A percentile compares a stretch with the other conserved stretches of the same genome.
phyloP scores from a whole-genome alignment of 2,888 invertebrate genomes.

The Microplitis deprimator region DNA sequence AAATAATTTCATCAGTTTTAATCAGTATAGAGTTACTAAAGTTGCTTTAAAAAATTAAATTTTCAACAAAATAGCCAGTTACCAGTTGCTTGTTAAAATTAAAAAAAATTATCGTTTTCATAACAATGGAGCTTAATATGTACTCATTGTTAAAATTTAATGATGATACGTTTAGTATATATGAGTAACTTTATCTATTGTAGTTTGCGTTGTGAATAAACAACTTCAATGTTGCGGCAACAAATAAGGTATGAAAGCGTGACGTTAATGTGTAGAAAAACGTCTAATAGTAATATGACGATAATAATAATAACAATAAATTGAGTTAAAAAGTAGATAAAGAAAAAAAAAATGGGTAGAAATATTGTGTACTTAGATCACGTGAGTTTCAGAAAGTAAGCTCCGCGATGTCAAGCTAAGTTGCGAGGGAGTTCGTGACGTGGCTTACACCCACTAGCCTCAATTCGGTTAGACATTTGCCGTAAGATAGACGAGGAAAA shows the following conservation, averaged over 20 bases:
- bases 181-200: neutral
- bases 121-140: neutral
- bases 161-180: neutral
- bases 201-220: neutral
- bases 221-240: neutral
- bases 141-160: neutral
- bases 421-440: constrained; percentile 31
- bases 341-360: neutral
- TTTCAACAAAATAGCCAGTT: neutral
- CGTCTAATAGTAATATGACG: neutral
- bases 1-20: neutral
- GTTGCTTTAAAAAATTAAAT: neutral
- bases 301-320: neutral
- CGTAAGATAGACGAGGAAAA: constrained; percentile 32
- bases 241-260: neutral
- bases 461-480: constrained; percentile 43
- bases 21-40: neutral
- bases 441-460: constrained; percentile 33
- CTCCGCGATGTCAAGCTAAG: constrained; percentile 33
- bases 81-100: too few relatives aligned
- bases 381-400: neutral
- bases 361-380: neutral
- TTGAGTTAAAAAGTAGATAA: neutral
- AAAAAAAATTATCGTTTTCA: too few relatives aligned
- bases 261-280: neutral